Percentiles rank a stretch among this genome's conserved stretches.
These are phyloP conservation scores for Automeris io DNA, from an alignment of 2,888 invertebrate species.

Conservation along the genomic window DNA sequence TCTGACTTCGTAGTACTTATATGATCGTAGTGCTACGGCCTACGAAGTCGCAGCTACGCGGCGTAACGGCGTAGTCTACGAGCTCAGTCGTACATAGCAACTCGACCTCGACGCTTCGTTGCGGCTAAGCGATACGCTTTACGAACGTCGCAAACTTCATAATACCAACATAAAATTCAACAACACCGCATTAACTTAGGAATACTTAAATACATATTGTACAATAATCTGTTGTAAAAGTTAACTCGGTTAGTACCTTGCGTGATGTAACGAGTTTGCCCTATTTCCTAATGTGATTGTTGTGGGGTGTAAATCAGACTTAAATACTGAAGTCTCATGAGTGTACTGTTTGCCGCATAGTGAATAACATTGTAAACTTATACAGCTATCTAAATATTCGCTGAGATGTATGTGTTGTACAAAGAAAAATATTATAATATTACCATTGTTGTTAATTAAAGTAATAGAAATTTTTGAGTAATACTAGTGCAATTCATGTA, in stretches of 20 bases:
- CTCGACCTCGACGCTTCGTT: constrained; percentile 22
- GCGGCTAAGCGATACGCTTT: constrained; percentile 8
- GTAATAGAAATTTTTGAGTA: too few relatives aligned
- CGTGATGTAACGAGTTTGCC: constrained; percentile 51
- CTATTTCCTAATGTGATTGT: constrained; percentile 53
- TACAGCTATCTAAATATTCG: too few relatives aligned
- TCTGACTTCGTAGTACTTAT: not conserved
- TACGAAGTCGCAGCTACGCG: constrained; percentile 5
- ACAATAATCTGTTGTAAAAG: constrained; percentile 3
- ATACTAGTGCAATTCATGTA: too few relatives aligned
- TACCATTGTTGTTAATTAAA: too few relatives aligned
- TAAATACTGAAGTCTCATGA: constrained; percentile 15
- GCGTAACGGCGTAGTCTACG: not conserved
- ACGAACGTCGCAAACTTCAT: constrained; percentile 28
- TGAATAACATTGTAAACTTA: not conserved
- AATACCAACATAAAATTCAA: constrained; percentile 16
- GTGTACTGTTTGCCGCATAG: constrained; percentile 2
- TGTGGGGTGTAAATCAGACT: constrained; percentile 32
- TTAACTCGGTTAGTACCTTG: constrained; percentile 20
- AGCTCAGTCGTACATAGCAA: constrained; percentile 2
- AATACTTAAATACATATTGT: not conserved
- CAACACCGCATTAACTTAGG: not conserved
- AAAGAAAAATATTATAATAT: too few relatives aligned
- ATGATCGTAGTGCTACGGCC: constrained; percentile 1
- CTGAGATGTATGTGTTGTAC: too few relatives aligned